A percentile compares a stretch with the other conserved stretches of the same genome.
These are phyloP conservation scores for Pteria penguin DNA, from an alignment of 2,888 invertebrate species.

Conservation along the genomic window DNA sequence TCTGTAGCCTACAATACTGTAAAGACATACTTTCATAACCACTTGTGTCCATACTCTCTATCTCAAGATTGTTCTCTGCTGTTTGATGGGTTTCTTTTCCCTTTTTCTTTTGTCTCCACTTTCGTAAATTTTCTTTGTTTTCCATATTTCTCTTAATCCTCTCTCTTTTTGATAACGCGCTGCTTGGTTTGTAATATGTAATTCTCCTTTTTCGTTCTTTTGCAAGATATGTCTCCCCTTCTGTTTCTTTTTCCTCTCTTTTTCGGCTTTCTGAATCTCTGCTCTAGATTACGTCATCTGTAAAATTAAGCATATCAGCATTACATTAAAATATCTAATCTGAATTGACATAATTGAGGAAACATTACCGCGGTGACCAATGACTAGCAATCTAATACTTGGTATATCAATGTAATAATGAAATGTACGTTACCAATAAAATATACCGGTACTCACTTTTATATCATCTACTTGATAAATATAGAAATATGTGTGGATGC, in stretches of 20 bases:
- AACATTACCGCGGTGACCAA: no score
- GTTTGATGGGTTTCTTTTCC: not conserved
- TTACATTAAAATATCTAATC: not conserved
- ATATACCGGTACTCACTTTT: not conserved
- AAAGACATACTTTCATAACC: conserved; percentile 15
- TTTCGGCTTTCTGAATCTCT: conserved; percentile 33
- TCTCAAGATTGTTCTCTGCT: not conserved
- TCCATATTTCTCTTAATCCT: conserved; percentile 24
- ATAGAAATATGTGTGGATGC: not conserved
- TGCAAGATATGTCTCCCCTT: conserved; percentile 12
- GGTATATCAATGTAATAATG: not conserved
- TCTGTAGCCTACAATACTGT: not conserved
- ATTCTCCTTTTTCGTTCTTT: conserved; percentile 26
- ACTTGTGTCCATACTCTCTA: not conserved
- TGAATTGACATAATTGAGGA: no score
- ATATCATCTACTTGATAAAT: not conserved
- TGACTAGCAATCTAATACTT: no score
- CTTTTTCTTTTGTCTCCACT: conserved; percentile 13
- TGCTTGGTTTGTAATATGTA: conserved; percentile 2
- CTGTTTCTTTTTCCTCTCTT: conserved; percentile 24
- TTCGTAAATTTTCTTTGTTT: conserved; percentile 6
- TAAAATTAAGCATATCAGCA: not conserved
- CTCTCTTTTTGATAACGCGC: not conserved
- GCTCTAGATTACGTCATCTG: conserved; percentile 28
- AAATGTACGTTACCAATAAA: not conserved